These are phyloP conservation scores for Galendromus occidentalis DNA, from an alignment of 1,140 invertebrate species.

Conservation along the genomic window DNA sequence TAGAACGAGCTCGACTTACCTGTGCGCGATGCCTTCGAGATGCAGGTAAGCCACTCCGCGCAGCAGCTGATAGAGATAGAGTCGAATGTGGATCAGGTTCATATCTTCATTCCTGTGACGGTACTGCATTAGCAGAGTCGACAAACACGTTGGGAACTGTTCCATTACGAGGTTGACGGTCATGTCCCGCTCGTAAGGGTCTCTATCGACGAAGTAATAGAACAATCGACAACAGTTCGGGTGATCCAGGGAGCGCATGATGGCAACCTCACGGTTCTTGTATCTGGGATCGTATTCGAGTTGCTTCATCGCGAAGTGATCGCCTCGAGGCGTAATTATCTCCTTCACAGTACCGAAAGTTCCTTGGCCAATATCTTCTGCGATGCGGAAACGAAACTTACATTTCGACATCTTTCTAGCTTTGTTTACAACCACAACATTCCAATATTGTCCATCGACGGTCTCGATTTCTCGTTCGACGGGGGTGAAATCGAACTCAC, in stretches of 20 bases:
- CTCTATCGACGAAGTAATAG: neutral
- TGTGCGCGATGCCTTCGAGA: slow-evolving; percentile 90
- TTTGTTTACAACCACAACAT: neutral
- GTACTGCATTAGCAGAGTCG: neutral
- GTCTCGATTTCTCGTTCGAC: neutral
- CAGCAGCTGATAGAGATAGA: slow-evolving; percentile 99
- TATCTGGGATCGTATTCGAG: slow-evolving; percentile 3
- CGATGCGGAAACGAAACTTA: neutral
- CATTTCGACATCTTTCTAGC: neutral
- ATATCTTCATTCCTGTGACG: neutral
- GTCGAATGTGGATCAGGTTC: neutral
- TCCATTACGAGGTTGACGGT: neutral
- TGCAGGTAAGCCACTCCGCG: slow-evolving; percentile 95
- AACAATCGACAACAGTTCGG: neutral
- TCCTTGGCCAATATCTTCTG: neutral
- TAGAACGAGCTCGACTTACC: neutral
- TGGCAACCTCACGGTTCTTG: neutral
- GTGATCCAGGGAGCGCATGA: neutral
- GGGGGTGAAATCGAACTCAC: slow-evolving; percentile 1
- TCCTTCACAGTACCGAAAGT: neutral
- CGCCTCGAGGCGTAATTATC: neutral
- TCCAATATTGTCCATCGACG: neutral
- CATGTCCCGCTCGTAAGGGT: neutral
- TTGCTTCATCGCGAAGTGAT: neutral
- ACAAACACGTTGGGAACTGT: neutral